Percentiles rank a stretch among this genome's conserved stretches.
Evolutionary conservation across 2,113 vertebrate genomes (phyloP).

Genomic region (Plecotus auritus): DNA sequence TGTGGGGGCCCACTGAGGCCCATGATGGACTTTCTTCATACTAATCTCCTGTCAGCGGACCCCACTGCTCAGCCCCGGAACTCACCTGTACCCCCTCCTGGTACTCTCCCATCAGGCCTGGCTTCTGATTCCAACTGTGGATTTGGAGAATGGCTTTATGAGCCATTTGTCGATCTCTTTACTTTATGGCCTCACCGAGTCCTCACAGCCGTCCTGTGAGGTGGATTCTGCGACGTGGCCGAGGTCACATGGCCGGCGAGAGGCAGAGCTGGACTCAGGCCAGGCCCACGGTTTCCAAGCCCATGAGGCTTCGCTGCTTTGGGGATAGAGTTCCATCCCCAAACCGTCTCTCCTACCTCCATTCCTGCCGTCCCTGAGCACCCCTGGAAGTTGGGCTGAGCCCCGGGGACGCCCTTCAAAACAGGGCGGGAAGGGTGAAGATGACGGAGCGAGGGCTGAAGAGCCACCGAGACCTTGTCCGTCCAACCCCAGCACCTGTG

Average conservation of each 20-base stretch:
- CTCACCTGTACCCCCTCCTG: background rate
- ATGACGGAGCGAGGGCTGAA: background rate
- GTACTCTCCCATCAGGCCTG: rapidly evolving
- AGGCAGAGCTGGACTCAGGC: background rate
- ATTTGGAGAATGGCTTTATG: background rate
- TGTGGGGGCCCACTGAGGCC: background rate
- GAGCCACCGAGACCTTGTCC: background rate
- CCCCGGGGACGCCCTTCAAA: background rate
- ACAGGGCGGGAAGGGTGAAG: rapidly evolving
- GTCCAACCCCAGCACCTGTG: background rate
- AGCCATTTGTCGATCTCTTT: background rate
- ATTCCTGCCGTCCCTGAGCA: background rate
- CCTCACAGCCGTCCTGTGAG: background rate
- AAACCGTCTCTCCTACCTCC: background rate
- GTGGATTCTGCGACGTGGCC: background rate
- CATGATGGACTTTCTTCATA: background rate
- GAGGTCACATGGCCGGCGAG: background rate
- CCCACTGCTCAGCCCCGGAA: background rate
- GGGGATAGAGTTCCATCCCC: rapidly evolving
- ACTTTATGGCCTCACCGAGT: background rate
- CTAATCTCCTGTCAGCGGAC: background rate
- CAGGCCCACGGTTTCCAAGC: background rate
- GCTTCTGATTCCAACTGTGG: background rate
- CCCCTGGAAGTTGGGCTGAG: background rate
- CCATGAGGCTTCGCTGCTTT: rapidly evolving